Base-by-base conservation (phyloP, 2,888 invertebrate species). In the Agrenia bidenticulata region DNA sequence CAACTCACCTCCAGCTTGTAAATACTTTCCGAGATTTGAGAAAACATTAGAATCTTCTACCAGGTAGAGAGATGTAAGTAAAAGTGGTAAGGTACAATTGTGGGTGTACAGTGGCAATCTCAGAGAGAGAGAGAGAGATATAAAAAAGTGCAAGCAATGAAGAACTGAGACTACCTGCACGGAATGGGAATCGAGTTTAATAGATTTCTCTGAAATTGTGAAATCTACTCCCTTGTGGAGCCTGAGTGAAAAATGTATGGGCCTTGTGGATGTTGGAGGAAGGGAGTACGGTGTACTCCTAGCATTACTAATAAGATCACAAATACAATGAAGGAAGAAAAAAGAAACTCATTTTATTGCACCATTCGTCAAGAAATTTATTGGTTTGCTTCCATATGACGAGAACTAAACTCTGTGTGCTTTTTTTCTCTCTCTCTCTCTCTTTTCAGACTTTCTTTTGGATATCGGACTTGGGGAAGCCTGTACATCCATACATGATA, bases 321-420 rank as follows among this genome's bases (percentile, higher is more conserved):
- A 26, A 24, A 50, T 42, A 55, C 37, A 23, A 45, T 19, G 41
- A 42, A 54, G 57, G 19, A 45, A 2, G 1, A 21, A 39, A 39
- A 57, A 57, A 24, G 51, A 19, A 23, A 39, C n/a, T n/a, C n/a
- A 32, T 55, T 55, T 55, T 57, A 57, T 57, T 57, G 41, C 41
- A 37, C 57, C 23, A 57, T 57, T 21, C 57, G 21, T 57, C 57
- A 57, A 57, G 57, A 57, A 41, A 27, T 55, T 55, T 27, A 55
- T 37, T 55, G 27, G 24, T 51, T 9, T 15, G 45, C 45, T 45
- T 15, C 17, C 4, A 45, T 19, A 19, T 45, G 45, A 17, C n/a
- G 9, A 45, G 13, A 15, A 51, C 2, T 21, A 19, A n/a, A 51
- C 51, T 19, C 23, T 51, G 51, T 51, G 23, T 23, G 51, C 51